These are phyloP conservation scores for Lipotes vexillifer DNA, from an alignment of 2,113 vertebrate genomes.

Conservation along the genomic window DNA sequence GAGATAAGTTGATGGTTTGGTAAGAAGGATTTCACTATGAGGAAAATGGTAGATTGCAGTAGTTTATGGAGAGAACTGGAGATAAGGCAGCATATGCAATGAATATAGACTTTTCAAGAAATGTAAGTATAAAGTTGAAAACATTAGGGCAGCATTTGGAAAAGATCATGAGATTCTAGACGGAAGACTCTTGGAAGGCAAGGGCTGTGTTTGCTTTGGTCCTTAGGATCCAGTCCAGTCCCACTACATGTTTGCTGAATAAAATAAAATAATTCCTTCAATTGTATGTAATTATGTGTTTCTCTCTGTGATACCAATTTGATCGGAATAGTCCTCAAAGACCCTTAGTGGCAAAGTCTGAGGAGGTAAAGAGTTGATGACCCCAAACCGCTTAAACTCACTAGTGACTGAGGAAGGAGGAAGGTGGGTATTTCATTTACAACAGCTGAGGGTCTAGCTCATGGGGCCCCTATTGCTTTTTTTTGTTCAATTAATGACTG, in stretches of 20 bases:
- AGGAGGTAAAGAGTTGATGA: background rate
- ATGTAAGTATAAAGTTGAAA: background rate
- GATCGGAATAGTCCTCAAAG: background rate
- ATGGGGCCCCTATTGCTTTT: background rate
- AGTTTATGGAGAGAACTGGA: background rate
- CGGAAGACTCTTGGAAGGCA: background rate
- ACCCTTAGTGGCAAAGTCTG: background rate
- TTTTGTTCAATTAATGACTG: background rate
- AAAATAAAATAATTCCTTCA: constrained; percentile 23
- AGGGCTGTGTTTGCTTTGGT: background rate
- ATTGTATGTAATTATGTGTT: background rate
- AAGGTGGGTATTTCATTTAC: background rate
- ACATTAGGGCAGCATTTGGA: background rate
- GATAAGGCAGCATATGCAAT: background rate
- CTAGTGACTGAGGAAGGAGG: background rate
- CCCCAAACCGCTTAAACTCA: background rate
- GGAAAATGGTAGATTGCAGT: background rate
- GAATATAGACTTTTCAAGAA: background rate
- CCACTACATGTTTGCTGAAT: background rate
- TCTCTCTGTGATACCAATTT: background rate
- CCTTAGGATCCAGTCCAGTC: background rate
- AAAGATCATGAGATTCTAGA: background rate
- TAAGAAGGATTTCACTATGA: background rate
- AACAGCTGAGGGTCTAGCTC: background rate
- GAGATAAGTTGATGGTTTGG: background rate